A percentile compares a stretch with the other conserved stretches of the same genome.
Conservation (phyloP, 2,797 vertebrate genomes). For the Remorina albescens region DNA sequence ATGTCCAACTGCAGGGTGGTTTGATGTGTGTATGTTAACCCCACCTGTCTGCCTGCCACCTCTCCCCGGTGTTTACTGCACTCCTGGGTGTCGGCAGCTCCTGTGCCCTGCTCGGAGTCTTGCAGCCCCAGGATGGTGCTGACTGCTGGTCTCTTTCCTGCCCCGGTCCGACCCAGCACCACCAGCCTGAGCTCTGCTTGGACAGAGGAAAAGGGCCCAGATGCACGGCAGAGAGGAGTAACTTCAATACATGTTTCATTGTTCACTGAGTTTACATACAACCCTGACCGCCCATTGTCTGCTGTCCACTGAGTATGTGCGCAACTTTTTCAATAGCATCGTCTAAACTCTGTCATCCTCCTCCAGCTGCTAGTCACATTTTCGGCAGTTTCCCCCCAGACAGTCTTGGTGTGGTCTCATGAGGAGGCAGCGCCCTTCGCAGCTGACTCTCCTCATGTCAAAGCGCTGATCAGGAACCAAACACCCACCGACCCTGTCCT, state of each 20-base stretch:
- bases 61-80: slow-evolving; percentile 72
- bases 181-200: slow-evolving; percentile 80
- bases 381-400: no score
- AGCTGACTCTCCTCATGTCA: background rate
- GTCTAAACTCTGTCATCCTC: background rate
- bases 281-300: no score
- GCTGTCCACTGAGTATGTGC: no score
- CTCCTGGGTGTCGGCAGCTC: background rate
- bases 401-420: background rate
- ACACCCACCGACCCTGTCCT: background rate
- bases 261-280: background rate
- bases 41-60: slow-evolving; percentile 78
- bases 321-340: background rate
- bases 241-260: no score
- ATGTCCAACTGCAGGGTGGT: background rate
- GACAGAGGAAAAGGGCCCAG: background rate
- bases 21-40: background rate
- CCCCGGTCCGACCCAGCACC: slow-evolving; percentile 74
- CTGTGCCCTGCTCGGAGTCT: slow-evolving; percentile 37
- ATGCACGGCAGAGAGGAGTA: background rate
- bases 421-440: slow-evolving; percentile 44
- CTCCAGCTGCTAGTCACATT: no score
- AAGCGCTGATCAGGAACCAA: background rate
- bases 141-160: slow-evolving; percentile 68
- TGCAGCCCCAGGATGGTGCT: slow-evolving; percentile 75